A percentile compares a stretch with the other conserved stretches of the same genome.
phyloP scores from a whole-genome alignment of 1,140 invertebrate genomes.

The Cryptotermes secundus region DNA sequence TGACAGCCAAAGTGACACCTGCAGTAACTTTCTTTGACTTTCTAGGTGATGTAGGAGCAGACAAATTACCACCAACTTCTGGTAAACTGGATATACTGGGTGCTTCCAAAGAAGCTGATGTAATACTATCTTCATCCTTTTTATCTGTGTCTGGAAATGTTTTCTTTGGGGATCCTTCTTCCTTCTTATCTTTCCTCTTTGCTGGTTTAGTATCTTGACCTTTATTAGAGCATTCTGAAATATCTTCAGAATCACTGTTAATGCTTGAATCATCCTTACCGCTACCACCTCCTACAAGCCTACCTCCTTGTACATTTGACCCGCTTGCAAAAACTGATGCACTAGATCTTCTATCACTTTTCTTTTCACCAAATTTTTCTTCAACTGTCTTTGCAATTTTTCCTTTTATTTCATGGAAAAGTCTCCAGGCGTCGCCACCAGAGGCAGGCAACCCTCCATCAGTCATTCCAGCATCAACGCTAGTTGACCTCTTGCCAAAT shows the following conservation, averaged over 20 bases:
- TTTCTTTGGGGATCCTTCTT: conserved; percentile 37
- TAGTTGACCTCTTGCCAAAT: conserved; percentile 51
- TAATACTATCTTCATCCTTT: conserved; percentile 47
- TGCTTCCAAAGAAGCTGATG: not conserved
- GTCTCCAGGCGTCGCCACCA: conserved; percentile 33
- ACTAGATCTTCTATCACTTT: conserved; percentile 41
- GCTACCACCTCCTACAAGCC: conserved; percentile 37
- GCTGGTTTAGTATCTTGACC: not conserved
- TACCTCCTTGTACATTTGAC: conserved; percentile 46
- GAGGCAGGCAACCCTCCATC: conserved; percentile 35
- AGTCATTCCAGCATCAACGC: conserved; percentile 39
- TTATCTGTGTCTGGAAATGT: conserved; percentile 47
- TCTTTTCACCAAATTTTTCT: conserved; percentile 61
- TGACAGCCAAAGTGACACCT: not conserved
- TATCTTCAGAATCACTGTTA: conserved; percentile 58
- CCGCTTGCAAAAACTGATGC: conserved; percentile 31
- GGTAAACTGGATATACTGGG: not conserved
- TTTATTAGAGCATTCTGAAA: conserved; percentile 33
- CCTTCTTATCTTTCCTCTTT: not conserved
- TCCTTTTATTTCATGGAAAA: conserved; percentile 44
- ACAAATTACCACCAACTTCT: not conserved
- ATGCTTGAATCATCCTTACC: conserved; percentile 57
- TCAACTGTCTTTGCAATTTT: conserved; percentile 67
- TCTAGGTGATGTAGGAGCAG: not conserved
- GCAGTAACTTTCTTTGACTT: not conserved